phyloP scores from a whole-genome alignment of 2,113 vertebrate species.

The Ivindomyrus marchei region DNA sequence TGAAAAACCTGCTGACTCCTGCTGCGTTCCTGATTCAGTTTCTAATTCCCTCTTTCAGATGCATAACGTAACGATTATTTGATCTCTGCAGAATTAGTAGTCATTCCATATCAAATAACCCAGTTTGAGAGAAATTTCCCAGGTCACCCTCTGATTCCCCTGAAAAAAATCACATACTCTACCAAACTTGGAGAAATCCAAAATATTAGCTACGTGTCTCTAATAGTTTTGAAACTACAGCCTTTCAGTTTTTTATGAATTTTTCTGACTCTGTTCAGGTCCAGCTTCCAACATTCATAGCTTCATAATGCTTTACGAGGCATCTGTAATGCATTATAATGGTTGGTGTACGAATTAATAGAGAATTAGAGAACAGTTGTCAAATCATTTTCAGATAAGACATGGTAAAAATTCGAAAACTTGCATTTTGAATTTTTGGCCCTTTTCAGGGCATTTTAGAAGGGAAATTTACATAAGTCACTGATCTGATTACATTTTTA shows the following conservation, averaged over 20 bases:
- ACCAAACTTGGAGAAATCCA: neutral
- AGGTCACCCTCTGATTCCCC: neutral
- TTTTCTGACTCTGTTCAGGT: neutral
- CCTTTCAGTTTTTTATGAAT: neutral
- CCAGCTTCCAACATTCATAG: neutral
- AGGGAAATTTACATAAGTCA: neutral
- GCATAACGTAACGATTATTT: neutral
- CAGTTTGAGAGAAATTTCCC: too few species aligned
- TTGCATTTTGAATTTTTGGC: neutral
- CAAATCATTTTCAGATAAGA: neutral
- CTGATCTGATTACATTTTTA: neutral
- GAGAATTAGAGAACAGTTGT: neutral
- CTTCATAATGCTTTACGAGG: neutral
- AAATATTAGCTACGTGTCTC: neutral
- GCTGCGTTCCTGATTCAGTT: neutral
- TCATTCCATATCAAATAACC: neutral
- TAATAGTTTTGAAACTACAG: neutral
- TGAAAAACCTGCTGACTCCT: neutral
- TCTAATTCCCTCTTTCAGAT: neutral
- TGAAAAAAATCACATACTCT: neutral
- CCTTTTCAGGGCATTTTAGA: neutral
- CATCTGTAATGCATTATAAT: neutral
- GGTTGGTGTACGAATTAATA: neutral
- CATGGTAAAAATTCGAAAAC: neutral
- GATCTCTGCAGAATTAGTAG: neutral